Evolutionary conservation across 2,113 vertebrate genomes (phyloP).

Genomic region (Etheostoma cragini): DNA sequence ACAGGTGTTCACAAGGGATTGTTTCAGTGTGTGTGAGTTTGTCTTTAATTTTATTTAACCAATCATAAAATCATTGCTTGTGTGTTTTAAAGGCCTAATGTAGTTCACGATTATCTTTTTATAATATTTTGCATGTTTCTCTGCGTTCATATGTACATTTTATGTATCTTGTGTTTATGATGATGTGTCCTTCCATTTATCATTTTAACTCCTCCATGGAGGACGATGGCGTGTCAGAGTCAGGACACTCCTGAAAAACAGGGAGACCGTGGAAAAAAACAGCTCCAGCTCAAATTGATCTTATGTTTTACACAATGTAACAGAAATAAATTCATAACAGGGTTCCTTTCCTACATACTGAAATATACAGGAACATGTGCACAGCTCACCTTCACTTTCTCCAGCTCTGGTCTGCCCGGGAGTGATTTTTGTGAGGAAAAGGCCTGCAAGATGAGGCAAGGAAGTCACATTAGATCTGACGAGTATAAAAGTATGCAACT

Average conservation of each 20-base stretch:
- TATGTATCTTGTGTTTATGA: conserved; percentile 27
- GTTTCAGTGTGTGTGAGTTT: conserved; percentile 7
- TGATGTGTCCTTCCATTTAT: conserved; percentile 35
- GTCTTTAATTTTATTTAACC: conserved; percentile 8
- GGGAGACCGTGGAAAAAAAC: not conserved
- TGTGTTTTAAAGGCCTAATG: not conserved
- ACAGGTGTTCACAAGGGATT: conserved; percentile 44
- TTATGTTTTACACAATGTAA: not conserved
- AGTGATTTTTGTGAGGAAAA: conserved; percentile 89
- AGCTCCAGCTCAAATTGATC: not conserved
- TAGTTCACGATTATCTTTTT: not conserved
- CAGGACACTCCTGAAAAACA: conserved; percentile 78
- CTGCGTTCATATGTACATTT: conserved; percentile 38
- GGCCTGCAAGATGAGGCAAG: conserved; percentile 69
- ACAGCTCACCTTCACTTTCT: conserved; percentile 83
- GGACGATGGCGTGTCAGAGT: conserved; percentile 73
- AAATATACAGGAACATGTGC: not conserved
- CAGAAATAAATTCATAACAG: not conserved
- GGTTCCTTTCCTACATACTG: not conserved
- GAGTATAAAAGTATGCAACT: no score
- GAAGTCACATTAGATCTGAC: not conserved
- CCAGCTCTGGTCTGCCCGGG: conserved; percentile 84
- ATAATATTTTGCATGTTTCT: conserved; percentile 3
- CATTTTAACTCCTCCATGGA: conserved; percentile 81
- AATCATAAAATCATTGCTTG: not conserved